Evolutionary conservation across 35 echinoderm and acorn worm genomes (phyloP), one percentile per base, ranked within the genome.

Genomic region (Heliocidaris tuberculata): DNA sequence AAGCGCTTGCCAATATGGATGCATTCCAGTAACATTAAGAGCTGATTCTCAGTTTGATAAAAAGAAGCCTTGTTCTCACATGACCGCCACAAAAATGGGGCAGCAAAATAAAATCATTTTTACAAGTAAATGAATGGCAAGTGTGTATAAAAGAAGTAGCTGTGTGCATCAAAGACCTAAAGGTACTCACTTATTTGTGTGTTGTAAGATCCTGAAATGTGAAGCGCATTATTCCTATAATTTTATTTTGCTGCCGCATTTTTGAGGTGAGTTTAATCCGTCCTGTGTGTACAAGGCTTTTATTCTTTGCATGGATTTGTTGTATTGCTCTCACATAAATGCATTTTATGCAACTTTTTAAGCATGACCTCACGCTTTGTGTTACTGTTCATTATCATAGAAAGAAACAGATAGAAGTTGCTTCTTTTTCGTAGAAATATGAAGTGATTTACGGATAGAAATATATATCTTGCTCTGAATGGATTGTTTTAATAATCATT

Each of bases 251-350:
- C 35, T 42, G 35, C 35, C 35, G 35, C 35, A 42, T 42, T 42
- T 42, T 42, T 3, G 35, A 42, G 35, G 3, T 3, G 35, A 42
- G 35, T 42, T 42, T 42, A 42, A 0, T 1, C 35, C 35, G 35
- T 42, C 35, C 0, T 42, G 35, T 42, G 35, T 0, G 35, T 42
- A 42, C 35, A 42, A 42, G 35, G 35, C 35, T 42, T 70, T 78
- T n/a, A 78, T 78, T 78, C 19, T 78, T 78, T 78, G 65, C 65
- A 24, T 78, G 65, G 65, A 78, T n/a, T 78, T 78, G 65, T 78
- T 19, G 17, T 78, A 78, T 24, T 27, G 65, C 65, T 78, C 27
- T 78, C 65, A 78, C 27, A 78, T n/a, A 78, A 78, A 78, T 78
- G 65, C 65, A 19, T 78, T 78, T 6, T 56, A 56, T 56, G 15